Evolutionary conservation across 2,888 invertebrate genomes (phyloP).

Genomic region (Apamea sordens): DNA sequence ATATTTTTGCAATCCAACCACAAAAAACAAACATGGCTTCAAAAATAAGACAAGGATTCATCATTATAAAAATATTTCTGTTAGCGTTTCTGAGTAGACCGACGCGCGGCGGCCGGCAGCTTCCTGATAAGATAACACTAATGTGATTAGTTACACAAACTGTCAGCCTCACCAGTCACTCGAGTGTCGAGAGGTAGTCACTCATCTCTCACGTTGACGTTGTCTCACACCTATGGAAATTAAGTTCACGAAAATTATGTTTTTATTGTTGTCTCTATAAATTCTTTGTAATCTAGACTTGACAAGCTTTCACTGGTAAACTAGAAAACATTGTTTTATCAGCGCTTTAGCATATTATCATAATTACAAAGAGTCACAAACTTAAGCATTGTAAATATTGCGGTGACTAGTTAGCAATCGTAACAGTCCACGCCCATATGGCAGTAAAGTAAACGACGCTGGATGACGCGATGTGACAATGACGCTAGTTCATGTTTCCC

Average conservation of each 20-base stretch:
- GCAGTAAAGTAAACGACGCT: conserved; percentile 47
- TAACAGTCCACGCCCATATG: conserved; percentile 52
- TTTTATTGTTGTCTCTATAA: conserved; percentile 54
- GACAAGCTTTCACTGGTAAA: conserved; percentile 37
- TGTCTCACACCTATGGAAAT: conserved; percentile 63
- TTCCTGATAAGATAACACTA: conserved; percentile 74
- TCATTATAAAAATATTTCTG: conserved; percentile 74
- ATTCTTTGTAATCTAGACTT: conserved; percentile 26
- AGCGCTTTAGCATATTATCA: neutral
- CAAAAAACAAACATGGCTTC: conserved; percentile 43
- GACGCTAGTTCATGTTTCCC: conserved; percentile 49
- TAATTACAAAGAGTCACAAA: conserved; percentile 23
- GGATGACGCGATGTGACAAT: conserved; percentile 52
- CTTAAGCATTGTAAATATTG: conserved; percentile 46
- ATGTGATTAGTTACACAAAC: conserved; percentile 66
- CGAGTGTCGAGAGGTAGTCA: conserved; percentile 63
- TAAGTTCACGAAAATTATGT: conserved; percentile 46
- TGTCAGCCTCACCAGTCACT: conserved; percentile 58
- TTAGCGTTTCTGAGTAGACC: conserved; percentile 64
- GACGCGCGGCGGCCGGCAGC: conserved; percentile 62
- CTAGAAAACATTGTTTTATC: conserved; percentile 7
- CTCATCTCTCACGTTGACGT: conserved; percentile 68
- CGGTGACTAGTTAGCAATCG: conserved; percentile 22
- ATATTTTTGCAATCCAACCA: conserved; percentile 21
- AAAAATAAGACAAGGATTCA: conserved; percentile 67